These are phyloP conservation scores for Sorex fumeus DNA, from an alignment of 2,113 vertebrate genomes.

Conservation along the genomic window DNA sequence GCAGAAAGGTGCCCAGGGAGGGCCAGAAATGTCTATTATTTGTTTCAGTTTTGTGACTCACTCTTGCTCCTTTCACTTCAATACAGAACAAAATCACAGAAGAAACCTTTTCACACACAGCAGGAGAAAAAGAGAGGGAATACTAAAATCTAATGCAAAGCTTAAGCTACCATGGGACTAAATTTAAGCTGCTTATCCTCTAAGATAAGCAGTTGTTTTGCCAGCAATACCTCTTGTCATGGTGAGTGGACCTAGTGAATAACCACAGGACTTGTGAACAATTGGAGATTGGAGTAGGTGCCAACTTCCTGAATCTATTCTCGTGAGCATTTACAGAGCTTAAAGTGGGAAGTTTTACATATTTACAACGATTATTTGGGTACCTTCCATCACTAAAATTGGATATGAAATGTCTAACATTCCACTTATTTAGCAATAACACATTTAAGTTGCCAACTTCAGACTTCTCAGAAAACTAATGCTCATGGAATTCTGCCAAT, in stretches of 20 bases:
- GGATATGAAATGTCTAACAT: conserved; percentile 50
- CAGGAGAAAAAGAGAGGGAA: not conserved
- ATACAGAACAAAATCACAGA: conserved; percentile 58
- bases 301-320: not conserved
- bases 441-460: conserved; percentile 60
- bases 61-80: conserved; percentile 31
- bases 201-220: conserved; percentile 31
- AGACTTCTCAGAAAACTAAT: conserved; percentile 58
- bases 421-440: conserved; percentile 63
- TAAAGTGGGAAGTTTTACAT: not conserved
- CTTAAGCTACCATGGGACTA: not conserved
- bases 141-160: not conserved
- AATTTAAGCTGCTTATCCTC: conserved; percentile 49
- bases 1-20: not conserved
- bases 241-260: not conserved
- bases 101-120: conserved; percentile 53
- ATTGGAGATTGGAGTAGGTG: not conserved
- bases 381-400: conserved; percentile 51
- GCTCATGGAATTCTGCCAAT: conserved; percentile 51
- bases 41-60: conserved; percentile 23
- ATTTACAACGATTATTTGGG: conserved; percentile 18
- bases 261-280: not conserved
- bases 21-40: not conserved
- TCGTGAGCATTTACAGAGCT: not conserved
- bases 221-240: not conserved